Evolutionary conservation across 30 jellyfish, hydroid and myxozoan species (phyloP).

Genomic region (Aurelia aurita): DNA sequence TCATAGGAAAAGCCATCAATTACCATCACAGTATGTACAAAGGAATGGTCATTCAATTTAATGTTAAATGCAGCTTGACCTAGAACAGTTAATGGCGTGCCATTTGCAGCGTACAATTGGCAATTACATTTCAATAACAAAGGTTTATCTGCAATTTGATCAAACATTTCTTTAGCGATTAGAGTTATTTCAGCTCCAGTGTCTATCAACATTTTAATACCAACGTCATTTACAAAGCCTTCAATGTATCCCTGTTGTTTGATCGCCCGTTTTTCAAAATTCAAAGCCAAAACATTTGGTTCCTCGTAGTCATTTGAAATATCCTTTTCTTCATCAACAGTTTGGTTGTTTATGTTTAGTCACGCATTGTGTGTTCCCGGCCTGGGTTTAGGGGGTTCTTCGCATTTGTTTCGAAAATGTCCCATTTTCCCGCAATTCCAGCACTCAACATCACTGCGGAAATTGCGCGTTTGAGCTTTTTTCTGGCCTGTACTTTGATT

Average conservation of each 20-base stretch:
- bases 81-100: background rate
- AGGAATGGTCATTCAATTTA: conserved; percentile 1
- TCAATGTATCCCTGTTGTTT: conserved; percentile 24
- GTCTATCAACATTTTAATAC: conserved; percentile 6
- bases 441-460: background rate
- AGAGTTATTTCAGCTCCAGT: conserved; percentile 18
- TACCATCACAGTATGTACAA: background rate
- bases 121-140: background rate
- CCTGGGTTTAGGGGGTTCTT: background rate
- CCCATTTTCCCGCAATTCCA: conserved; percentile 8
- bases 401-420: conserved; percentile 16
- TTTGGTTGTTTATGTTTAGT: too few species aligned
- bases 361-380: too few species aligned
- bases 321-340: background rate
- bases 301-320: background rate
- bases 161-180: conserved; percentile 9
- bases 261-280: background rate
- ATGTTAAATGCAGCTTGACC: conserved; percentile 2
- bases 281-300: background rate
- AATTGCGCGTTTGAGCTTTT: too few species aligned
- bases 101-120: background rate
- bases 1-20: conserved; percentile 5
- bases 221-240: conserved; percentile 7
- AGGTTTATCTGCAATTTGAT: conserved; percentile 18
- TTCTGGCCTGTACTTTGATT: too few species aligned